These are phyloP conservation scores for Odontocerum albicorne DNA, from an alignment of 2,888 invertebrate species.

Conservation along the genomic window DNA sequence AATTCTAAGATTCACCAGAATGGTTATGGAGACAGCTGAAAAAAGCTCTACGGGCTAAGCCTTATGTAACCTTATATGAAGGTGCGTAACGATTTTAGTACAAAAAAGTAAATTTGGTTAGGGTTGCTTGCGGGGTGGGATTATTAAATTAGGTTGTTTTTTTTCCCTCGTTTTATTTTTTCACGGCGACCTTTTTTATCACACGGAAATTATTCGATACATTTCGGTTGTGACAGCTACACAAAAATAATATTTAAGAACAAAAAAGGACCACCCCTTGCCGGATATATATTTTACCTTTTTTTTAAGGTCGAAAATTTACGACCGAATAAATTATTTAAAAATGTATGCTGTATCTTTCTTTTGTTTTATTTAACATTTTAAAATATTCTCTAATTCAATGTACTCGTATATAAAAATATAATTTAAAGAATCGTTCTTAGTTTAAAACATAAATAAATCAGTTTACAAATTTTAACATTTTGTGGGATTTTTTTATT, in stretches of 20 bases:
- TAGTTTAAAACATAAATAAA: too few relatives aligned
- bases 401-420: too few relatives aligned
- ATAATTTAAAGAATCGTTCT: too few relatives aligned
- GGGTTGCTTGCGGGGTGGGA: constrained; percentile 13
- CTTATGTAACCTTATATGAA: constrained; percentile 26
- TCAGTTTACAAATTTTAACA: too few relatives aligned
- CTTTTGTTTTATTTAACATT: too few relatives aligned
- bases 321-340: constrained; percentile 16
- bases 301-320: constrained; percentile 12
- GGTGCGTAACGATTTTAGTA: constrained; percentile 28
- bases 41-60: too few relatives aligned
- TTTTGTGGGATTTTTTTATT: too few relatives aligned
- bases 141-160: constrained; percentile 22
- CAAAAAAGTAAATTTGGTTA: constrained; percentile 24
- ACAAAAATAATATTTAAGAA: constrained; percentile 12
- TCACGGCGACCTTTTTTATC: constrained; percentile 20
- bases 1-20: too few relatives aligned
- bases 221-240: constrained; percentile 14
- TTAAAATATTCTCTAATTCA: too few relatives aligned
- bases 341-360: constrained; percentile 4
- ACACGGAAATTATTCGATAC: constrained; percentile 20
- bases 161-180: constrained; percentile 13
- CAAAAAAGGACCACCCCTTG: neutral
- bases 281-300: neutral
- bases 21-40: too few relatives aligned